A percentile compares a stretch with the other conserved stretches of the same genome.
Evolutionary conservation across 2,888 invertebrate species (phyloP).

Genomic region (Germaria angustata): DNA sequence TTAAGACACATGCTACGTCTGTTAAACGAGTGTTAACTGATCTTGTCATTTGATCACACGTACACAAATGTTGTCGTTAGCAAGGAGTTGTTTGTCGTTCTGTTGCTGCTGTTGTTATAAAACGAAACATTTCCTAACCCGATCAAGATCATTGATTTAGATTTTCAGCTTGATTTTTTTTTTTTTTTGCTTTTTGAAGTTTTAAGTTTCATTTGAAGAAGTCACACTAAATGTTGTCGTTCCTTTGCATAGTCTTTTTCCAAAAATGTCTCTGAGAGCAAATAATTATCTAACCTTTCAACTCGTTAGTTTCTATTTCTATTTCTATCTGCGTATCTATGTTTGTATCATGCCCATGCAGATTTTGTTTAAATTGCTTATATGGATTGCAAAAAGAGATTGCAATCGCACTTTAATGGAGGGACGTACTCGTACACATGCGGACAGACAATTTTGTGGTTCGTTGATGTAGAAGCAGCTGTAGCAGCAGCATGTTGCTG

Average conservation of each 20-base stretch:
- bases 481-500: slow-evolving; percentile 43
- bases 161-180: slow-evolving; percentile 45
- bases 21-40: slow-evolving; percentile 63
- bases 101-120: not conserved
- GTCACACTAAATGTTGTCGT: not conserved
- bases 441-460: slow-evolving; percentile 47
- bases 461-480: slow-evolving; percentile 14
- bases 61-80: slow-evolving; percentile 31
- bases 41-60: slow-evolving; percentile 65
- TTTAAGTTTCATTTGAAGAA: slow-evolving; percentile 46
- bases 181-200: too few species aligned
- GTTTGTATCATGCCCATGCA: slow-evolving; percentile 24
- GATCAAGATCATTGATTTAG: slow-evolving; percentile 61
- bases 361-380: slow-evolving; percentile 26
- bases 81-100: slow-evolving; percentile 13
- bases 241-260: not conserved
- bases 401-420: slow-evolving; percentile 15
- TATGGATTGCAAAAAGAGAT: slow-evolving; percentile 16
- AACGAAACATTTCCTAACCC: slow-evolving; percentile 23
- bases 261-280: slow-evolving; percentile 48
- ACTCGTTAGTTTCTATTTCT: slow-evolving; percentile 53
- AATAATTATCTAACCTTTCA: slow-evolving; percentile 72
- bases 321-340: not conserved
- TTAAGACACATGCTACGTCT: slow-evolving; percentile 19
- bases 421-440: not conserved